phyloP scores from a whole-genome alignment of 2,797 vertebrate genomes.

The Lithobates pipiens region DNA sequence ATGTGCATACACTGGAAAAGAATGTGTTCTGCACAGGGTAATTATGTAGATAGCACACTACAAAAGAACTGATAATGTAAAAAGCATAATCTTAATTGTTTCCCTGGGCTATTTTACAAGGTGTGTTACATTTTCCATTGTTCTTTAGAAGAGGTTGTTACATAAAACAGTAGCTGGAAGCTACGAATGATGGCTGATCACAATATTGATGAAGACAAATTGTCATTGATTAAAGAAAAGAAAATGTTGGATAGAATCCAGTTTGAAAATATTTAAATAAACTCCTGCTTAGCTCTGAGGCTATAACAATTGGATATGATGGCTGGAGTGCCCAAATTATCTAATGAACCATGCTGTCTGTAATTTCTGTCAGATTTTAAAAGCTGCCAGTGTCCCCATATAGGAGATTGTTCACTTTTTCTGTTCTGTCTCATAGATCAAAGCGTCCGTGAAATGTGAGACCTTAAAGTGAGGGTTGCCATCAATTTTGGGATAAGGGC shows the following conservation, averaged over 20 bases:
- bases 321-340: too few species aligned
- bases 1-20: neutral
- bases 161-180: constrained; percentile 6
- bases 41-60: neutral
- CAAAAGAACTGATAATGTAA: neutral
- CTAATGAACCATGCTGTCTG: too few species aligned
- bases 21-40: neutral
- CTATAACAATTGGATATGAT: too few species aligned
- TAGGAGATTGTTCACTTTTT: too few species aligned
- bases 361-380: too few species aligned
- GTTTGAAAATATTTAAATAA: too few species aligned
- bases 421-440: too few species aligned
- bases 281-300: too few species aligned
- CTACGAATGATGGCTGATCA: neutral
- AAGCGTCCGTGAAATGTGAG: too few species aligned
- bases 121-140: constrained; percentile 5
- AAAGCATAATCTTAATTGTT: neutral
- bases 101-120: neutral
- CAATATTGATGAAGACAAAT: neutral
- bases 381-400: too few species aligned
- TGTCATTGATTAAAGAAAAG: neutral
- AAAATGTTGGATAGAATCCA: neutral
- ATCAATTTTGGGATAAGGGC: too few species aligned
- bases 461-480: too few species aligned
- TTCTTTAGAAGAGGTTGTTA: constrained; percentile 2